A percentile compares a stretch with the other conserved stretches of the same genome.
Conservation (phyloP, 2,888 invertebrate species). For the Melanostoma scalare region DNA sequence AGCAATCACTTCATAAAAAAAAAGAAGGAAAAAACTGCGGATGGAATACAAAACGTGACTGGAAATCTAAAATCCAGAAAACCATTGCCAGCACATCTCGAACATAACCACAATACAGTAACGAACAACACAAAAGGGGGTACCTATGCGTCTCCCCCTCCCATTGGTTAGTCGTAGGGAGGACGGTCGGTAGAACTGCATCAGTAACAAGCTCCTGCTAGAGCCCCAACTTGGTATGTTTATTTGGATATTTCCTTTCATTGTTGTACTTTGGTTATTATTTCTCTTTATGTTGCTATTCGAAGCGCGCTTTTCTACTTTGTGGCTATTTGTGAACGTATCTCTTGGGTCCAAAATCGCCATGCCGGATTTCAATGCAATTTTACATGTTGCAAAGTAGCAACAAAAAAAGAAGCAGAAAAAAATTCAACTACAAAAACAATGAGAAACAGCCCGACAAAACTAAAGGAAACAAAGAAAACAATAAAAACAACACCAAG, state of each 20-base stretch:
- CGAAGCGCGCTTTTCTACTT: conserved; percentile 37
- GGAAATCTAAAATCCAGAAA: conserved; percentile 67
- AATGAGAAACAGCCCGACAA: neutral
- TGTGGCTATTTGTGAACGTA: conserved; percentile 51
- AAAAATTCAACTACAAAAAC: neutral
- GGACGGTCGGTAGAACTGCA: neutral
- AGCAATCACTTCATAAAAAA: conserved; percentile 43
- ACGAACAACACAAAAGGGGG: neutral
- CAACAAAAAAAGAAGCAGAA: neutral
- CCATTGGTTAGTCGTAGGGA: neutral
- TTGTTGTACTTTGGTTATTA: conserved; percentile 54
- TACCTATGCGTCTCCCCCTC: neutral
- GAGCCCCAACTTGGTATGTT: conserved; percentile 1
- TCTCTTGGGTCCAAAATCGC: conserved; percentile 43
- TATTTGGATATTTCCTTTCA: conserved; percentile 39
- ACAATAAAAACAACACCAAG: conserved; percentile 34
- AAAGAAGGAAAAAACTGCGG: conserved; percentile 40
- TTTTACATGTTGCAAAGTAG: conserved; percentile 24
- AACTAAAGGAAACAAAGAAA: conserved; percentile 1
- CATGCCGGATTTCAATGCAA: conserved; percentile 8
- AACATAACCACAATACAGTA: conserved; percentile 24
- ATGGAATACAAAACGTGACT: conserved; percentile 69
- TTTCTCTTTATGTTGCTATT: conserved; percentile 42
- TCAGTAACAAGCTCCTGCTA: conserved; percentile 15
- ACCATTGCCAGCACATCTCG: conserved; percentile 45